These are phyloP conservation scores for Argentina silus DNA, from an alignment of 2,797 vertebrate genomes.

Conservation along the genomic window DNA sequence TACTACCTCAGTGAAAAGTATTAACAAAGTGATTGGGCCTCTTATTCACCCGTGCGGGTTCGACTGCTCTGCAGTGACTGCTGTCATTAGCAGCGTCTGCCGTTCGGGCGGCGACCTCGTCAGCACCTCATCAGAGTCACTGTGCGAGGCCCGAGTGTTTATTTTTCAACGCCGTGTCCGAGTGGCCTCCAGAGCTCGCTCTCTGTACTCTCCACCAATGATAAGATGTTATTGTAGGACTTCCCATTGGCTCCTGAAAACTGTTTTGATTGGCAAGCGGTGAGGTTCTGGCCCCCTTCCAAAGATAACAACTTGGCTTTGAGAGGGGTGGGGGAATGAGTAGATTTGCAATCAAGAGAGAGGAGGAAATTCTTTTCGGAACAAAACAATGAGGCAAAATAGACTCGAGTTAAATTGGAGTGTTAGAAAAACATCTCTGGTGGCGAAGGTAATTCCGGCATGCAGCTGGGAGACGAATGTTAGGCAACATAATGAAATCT, in stretches of 20 bases:
- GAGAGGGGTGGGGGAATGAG: conserved; percentile 31
- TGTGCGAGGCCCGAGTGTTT: conserved; percentile 27
- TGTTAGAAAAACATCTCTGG: conserved; percentile 14
- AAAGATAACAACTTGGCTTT: conserved; percentile 47
- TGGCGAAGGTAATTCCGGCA: background rate
- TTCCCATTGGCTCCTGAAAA: conserved; percentile 44
- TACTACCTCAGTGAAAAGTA: too few relatives aligned
- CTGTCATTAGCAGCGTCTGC: background rate
- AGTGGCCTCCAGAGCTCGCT: conserved; percentile 19
- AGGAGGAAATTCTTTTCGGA: conserved; percentile 46
- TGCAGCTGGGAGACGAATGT: background rate
- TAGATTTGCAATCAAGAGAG: conserved; percentile 50
- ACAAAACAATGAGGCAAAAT: conserved; percentile 42
- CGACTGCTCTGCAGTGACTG: conserved; percentile 19
- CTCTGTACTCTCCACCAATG: conserved; percentile 29
- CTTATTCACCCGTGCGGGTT: background rate
- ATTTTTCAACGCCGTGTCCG: conserved; percentile 34
- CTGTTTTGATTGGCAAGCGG: conserved; percentile 50
- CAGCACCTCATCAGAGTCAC: background rate
- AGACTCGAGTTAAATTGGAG: conserved; percentile 20
- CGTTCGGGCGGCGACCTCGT: conserved; percentile 11
- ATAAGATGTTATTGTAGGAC: conserved; percentile 53
- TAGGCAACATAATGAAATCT: background rate
- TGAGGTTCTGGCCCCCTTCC: conserved; percentile 32
- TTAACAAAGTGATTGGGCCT: too few relatives aligned